Percentiles rank a stretch among this genome's conserved stretches.
These are phyloP conservation scores for Heliothis subflexa DNA, from an alignment of 1,140 invertebrate species.

Conservation along the genomic window DNA sequence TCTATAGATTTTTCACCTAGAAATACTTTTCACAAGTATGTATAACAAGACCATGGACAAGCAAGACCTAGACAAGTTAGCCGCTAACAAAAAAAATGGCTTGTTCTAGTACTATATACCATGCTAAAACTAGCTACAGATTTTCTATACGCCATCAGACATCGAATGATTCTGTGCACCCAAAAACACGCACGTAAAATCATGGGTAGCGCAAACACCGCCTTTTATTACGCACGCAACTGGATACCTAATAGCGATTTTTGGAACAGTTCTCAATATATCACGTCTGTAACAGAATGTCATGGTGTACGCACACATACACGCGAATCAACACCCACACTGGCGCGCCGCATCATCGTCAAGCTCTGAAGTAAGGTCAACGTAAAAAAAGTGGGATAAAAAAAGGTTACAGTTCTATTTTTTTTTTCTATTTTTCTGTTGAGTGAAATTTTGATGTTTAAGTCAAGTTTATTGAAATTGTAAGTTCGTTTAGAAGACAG, in stretches of 20 bases:
- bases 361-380: constrained; percentile 68
- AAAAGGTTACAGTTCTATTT: constrained; percentile 35
- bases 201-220: constrained; percentile 59
- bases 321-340: constrained; percentile 65
- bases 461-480: too few relatives aligned
- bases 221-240: constrained; percentile 60
- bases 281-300: constrained; percentile 79
- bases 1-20: too few relatives aligned
- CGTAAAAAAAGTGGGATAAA: constrained; percentile 59
- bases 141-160: neutral
- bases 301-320: constrained; percentile 69
- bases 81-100: neutral
- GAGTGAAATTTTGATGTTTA: too few relatives aligned
- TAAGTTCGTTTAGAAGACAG: too few relatives aligned
- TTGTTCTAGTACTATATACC: neutral
- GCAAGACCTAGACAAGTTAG: too few relatives aligned
- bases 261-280: constrained; percentile 82
- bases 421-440: neutral
- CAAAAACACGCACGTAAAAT: constrained; percentile 27
- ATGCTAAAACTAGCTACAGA: neutral
- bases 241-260: constrained; percentile 75
- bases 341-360: constrained; percentile 70
- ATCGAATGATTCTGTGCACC: neutral
- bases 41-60: too few relatives aligned
- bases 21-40: too few relatives aligned